A percentile compares a stretch with the other conserved stretches of the same genome.
These are phyloP conservation scores for Cyprinodon tularosa DNA, from an alignment of 2,113 vertebrate genomes.

Conservation along the genomic window DNA sequence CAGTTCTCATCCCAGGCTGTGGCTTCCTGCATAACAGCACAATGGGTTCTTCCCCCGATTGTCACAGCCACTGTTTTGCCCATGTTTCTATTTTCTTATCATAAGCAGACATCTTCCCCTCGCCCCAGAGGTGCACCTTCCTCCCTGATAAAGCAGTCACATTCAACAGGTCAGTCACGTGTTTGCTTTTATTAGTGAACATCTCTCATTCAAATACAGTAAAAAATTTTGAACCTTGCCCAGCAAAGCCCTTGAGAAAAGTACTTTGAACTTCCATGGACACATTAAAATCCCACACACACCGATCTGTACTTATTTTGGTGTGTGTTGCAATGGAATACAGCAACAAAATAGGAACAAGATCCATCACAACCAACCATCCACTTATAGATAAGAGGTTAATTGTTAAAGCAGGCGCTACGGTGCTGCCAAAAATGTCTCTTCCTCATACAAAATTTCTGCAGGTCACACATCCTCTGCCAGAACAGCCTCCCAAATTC, in stretches of 20 bases:
- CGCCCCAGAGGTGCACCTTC: slow-evolving; percentile 59
- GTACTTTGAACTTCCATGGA: slow-evolving; percentile 6
- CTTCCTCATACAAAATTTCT: slow-evolving; percentile 32
- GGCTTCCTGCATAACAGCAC: slow-evolving; percentile 70
- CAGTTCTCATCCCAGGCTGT: slow-evolving; percentile 65
- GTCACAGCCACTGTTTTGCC: slow-evolving; percentile 66
- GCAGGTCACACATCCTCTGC: slow-evolving; percentile 38
- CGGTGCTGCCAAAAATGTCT: slow-evolving; percentile 33
- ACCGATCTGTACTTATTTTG: slow-evolving; percentile 14
- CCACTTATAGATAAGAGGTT: slow-evolving; percentile 26
- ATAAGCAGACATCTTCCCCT: slow-evolving; percentile 72
- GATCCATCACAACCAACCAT: slow-evolving; percentile 53
- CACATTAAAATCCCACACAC: not conserved
- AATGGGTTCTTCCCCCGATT: slow-evolving; percentile 81
- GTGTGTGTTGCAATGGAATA: not conserved
- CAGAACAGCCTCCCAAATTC: slow-evolving; percentile 38
- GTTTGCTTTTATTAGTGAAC: slow-evolving; percentile 34
- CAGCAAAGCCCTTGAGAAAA: not conserved
- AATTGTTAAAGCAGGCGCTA: slow-evolving; percentile 56
- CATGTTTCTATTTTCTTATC: slow-evolving; percentile 75
- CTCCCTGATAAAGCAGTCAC: slow-evolving; percentile 55
- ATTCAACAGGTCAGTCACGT: slow-evolving; percentile 51
- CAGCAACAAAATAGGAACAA: slow-evolving; percentile 26
- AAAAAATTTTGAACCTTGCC: slow-evolving; percentile 2
- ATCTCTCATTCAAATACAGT: slow-evolving; percentile 9